Base-by-base conservation (phyloP, 2,888 invertebrate species). In the Candidula unifasciata region DNA sequence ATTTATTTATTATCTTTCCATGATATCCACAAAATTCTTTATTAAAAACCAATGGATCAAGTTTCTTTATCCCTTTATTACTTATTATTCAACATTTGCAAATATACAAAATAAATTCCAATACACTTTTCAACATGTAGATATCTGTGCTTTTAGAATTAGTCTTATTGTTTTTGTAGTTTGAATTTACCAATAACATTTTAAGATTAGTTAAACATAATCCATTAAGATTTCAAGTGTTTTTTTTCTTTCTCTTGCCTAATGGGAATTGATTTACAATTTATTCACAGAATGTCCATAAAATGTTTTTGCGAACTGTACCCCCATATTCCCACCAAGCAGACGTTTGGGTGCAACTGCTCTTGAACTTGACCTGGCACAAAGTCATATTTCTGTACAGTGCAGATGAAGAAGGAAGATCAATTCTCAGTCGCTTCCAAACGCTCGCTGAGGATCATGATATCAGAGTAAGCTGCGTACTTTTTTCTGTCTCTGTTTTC, bases 251-350 rank as follows among this genome's bases (percentile, higher is more conserved):
- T 33, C n/a, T 3, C 18, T 30, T 30, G 30, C 30, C 60, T 24
- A 21, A 60, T 21, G n/a, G 18, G 18, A 16, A 60, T 1, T 73
- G 27, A 73, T 52, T 16, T n/a, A 27, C 10, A 52, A 30, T 37
- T 79, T 57, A 10, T 60, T 83, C 33, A 60, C 94, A 97, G 96
- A 99, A 99, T 94, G 98, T 99, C 89, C 99, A 99, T 93, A 97
- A 98, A 78, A 98, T 98, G 1, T 99, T 99, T 94, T 94, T 99
- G 90, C 95, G 99, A 81, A 99, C 99, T 0, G 98, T 99, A 10
- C 98, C 99, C 3, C 98, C 99, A 0, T 99, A 97, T 93, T 98
- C 98, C n/a, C 98, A 99, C 93, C 99, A 99, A 94, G 98, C 99
- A 0, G 97, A 98, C 92, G 98, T 99, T 8, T 99, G 99, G 98